Base-by-base conservation (phyloP, 1,140 invertebrate species). In the Lepidurus packardi region DNA sequence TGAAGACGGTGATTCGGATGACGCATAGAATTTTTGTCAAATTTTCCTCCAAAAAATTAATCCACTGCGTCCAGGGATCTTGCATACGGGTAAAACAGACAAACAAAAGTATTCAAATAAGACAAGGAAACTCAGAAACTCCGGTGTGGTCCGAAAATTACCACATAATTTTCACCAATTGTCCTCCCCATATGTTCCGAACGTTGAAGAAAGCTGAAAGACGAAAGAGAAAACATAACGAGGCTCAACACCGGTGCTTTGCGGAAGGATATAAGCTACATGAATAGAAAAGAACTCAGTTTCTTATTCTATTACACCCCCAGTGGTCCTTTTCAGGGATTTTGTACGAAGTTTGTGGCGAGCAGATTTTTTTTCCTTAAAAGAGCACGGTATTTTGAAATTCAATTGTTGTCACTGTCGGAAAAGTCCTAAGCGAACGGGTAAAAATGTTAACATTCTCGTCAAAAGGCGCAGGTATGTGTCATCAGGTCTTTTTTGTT, bases 241-340 rank as follows among this genome's bases (percentile, higher is more conserved):
- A 65, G 53, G 53, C 53, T 65, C 21, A 65, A 47, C 21, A 65
- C 53, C 53, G 53, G 53, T 65, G 53, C 53, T 65, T 65, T 65
- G 21, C 53, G 21, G 21, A 65, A 65, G 53, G 53, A 65, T 65
- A 65, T 65, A 65, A 65, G 53, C 53, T 65, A 65, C 16, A 21
- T n/a, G 13, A 16, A 65, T 21, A 21, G 53, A 21, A 13, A 65
- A 65, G 16, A 21, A 65, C 34, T 34, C 34, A 0, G 34, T 34
- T 34, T 34, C 34, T 34, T 34, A 34, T 34, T 34, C 34, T 34
- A 34, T 13, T 65, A 65, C 13, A 65, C 13, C 53, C 53, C 53
- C 53, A 65, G 53, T 16, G 53, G 16, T 65, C 53, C 53, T 65
- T n/a, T 65, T 65, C 53, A 65, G 53, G 53, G 53, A 65, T 65